Base-by-base conservation (phyloP, 2,797 vertebrate species). In the Acrossocheilus wenchowensis region DNA sequence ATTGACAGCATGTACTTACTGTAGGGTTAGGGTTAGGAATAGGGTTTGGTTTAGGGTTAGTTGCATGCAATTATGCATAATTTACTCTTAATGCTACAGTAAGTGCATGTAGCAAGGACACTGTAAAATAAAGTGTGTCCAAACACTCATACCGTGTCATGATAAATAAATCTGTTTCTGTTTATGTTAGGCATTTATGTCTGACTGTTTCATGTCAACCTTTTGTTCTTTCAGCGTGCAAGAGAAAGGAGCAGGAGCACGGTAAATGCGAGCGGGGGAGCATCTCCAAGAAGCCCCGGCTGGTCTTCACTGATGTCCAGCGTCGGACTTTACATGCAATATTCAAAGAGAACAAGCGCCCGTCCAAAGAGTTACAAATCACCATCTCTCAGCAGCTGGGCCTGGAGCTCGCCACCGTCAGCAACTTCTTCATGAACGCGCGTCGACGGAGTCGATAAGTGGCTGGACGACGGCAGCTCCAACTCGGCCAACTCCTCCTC, bases 361-460 rank as follows among this genome's bases (percentile, higher is more conserved):
- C 98, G 0, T 99, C 98, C 95, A 99, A 99, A 96, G 98, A 99
- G 94, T 95, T 99, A 92, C 98, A 99, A 94, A 96, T 99, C 93
- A 99, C 98, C 94, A 99, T 99, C 90, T 97, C 98, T 91, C 98
- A 99, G 96, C 98, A 99, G 96, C 96, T 99, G 86, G 98, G 98
- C 90, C 94, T 99, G 91, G 98, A 99, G 96, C 96, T 99, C 92
- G 95, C 98, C 93, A 99, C 98, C 19, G 98, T 99, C 95, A 99
- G 98, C 96, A 99, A 99, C 95, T 99, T 99, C 96, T 99, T 99
- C 94, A 99, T 99, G 98, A 99, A 99, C 39, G 98, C 98, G 7
- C 95, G 98, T 64, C 96, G 98, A 91, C 96, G 98, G 93, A 99
- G 98, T 94, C 89, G 98, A 99, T 93, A 99, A 99, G 93, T 99